These are phyloP conservation scores for Acanthis flammea DNA, from an alignment of 2,797 vertebrate species.

Conservation along the genomic window DNA sequence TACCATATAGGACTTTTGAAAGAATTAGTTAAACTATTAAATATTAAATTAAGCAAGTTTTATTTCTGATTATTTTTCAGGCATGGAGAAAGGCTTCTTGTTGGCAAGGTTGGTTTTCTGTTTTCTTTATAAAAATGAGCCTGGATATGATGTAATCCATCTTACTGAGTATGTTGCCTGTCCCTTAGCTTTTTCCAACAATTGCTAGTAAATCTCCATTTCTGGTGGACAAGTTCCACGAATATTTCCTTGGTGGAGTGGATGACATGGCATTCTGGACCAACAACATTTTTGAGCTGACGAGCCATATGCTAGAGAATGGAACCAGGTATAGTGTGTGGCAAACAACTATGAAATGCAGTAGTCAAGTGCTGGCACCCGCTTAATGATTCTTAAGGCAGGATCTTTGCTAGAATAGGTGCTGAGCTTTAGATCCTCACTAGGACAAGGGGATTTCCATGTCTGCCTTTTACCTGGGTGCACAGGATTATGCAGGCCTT, in stretches of 20 bases:
- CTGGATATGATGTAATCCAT: background rate
- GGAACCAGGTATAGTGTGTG: constrained; percentile 71
- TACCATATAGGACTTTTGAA: background rate
- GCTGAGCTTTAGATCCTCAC: background rate
- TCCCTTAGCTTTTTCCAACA: constrained; percentile 71
- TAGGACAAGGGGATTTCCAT: background rate
- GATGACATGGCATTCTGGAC: constrained; percentile 80
- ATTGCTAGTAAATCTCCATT: constrained; percentile 77
- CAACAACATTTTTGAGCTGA: constrained; percentile 76
- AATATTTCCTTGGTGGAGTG: constrained; percentile 81
- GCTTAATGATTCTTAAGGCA: background rate
- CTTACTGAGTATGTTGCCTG: background rate
- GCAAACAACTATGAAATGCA: background rate
- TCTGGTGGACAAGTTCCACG: constrained; percentile 79
- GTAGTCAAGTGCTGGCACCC: background rate
- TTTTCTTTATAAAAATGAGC: background rate
- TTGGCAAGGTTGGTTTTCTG: constrained; percentile 70
- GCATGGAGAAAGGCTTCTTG: constrained; percentile 72
- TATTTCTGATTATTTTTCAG: constrained; percentile 42
- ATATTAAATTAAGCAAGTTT: background rate
- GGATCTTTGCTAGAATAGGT: background rate
- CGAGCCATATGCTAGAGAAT: constrained; percentile 71
- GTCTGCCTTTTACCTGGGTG: rapidly evolving
- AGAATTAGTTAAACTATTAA: background rate
- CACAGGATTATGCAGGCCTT: background rate